Conservation (phyloP, 2,888 invertebrate species). For the Thalpophila matura region DNA sequence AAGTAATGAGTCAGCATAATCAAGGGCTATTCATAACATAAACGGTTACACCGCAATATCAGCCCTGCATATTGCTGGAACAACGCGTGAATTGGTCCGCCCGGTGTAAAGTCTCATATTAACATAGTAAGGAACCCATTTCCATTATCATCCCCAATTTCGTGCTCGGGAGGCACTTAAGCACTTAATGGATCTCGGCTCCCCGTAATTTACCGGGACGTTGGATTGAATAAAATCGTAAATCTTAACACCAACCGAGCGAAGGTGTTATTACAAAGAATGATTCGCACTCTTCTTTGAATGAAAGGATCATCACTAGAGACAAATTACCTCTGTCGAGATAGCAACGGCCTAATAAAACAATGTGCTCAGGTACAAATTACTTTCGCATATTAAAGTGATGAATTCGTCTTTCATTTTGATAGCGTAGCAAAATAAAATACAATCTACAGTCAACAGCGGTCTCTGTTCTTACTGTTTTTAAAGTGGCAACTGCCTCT, state of each 20-base stretch:
- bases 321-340: conserved; percentile 67
- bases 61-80: conserved; percentile 77
- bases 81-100: conserved; percentile 81
- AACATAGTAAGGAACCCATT: conserved; percentile 88
- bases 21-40: conserved; percentile 70
- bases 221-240: conserved; percentile 90
- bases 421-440: conserved; percentile 27
- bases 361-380: conserved; percentile 57
- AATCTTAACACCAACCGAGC: conserved; percentile 85
- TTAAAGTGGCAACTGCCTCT: conserved; percentile 28
- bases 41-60: conserved; percentile 68
- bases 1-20: conserved; percentile 64
- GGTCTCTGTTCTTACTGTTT: conserved; percentile 11
- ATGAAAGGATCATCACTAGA: conserved; percentile 71
- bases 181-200: conserved; percentile 90
- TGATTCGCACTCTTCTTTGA: conserved; percentile 79
- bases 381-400: conserved; percentile 36
- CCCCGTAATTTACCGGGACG: conserved; percentile 87
- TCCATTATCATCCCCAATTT: conserved; percentile 90
- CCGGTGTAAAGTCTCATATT: conserved; percentile 84
- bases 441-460: conserved; percentile 24
- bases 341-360: conserved; percentile 60
- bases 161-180: conserved; percentile 89
- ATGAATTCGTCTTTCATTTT: conserved; percentile 45
- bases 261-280: conserved; percentile 84